Base-by-base conservation (phyloP, 2,888 invertebrate genomes). In the Pogonocherus hispidulus region DNA sequence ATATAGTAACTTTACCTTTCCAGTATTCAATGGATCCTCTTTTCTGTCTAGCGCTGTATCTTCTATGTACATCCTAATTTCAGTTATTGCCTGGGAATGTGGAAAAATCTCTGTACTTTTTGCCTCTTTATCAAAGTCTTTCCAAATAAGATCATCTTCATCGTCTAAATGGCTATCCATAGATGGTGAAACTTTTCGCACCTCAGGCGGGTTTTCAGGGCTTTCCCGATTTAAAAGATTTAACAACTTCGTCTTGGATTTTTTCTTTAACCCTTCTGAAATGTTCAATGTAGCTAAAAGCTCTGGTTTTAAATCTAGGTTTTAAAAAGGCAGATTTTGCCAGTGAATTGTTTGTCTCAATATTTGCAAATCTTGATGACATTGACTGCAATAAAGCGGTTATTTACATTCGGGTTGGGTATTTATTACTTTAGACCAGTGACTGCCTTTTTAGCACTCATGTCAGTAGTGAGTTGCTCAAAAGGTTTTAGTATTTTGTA, bases 401-500 rank as follows among this genome's bases (percentile, higher is more conserved):
- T 37, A 37, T 37, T 6, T 37, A 37, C 11, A 37, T 6, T 37
- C 37, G n/a, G 9, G 37, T n/a, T 37, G 37, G 11, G n/a, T 37
- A 37, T 37, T 37, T 37, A 37, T 37, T 16, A 51, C 16, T 18
- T 51, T 55, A 9, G 55, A 27, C n/a, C 4, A 32, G 59, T 47
- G 16, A 18, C 8, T 1, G 9, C n/a, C n/a, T 46, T 16, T 63
- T 73, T 73, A 2, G 72, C 60, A 63, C 71, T 70, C 66, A 76
- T 69, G 67, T 73, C 73, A 11, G 1, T 54, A 14, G 73, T 71
- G 8, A 74, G 49, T 47, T 65, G 63, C 16, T 71, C 70, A 63
- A 74, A 75, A n/a, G 72, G 71, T 60, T 68, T 60, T 67, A 74
- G 66, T 35, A 75, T 41, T 47, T 23, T 37, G 41, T 63, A 65